These are phyloP conservation scores for Trichopoda pennipes DNA, from an alignment of 2,888 invertebrate species.

Conservation along the genomic window DNA sequence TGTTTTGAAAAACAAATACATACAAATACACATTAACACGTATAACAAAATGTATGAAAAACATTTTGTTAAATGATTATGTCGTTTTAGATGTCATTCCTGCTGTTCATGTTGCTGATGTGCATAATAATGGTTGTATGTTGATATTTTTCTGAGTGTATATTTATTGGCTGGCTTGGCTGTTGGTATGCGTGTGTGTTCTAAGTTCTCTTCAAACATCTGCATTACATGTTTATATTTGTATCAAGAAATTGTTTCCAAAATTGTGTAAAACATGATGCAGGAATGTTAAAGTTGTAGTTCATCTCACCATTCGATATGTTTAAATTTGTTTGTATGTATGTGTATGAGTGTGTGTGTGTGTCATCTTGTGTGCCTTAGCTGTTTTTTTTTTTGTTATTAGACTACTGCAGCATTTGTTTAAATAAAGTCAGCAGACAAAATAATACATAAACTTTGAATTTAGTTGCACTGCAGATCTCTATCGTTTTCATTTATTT, in stretches of 20 bases:
- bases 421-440: constrained; percentile 34
- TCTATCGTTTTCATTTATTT: background rate
- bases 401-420: constrained; percentile 58
- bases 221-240: constrained; percentile 64
- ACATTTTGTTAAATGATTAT: constrained; percentile 49
- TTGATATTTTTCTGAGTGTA: constrained; percentile 17
- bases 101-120: constrained; percentile 44
- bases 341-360: constrained; percentile 1
- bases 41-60: constrained; percentile 1
- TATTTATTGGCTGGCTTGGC: constrained; percentile 3
- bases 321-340: constrained; percentile 1
- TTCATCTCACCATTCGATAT: background rate
- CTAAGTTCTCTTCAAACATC: constrained; percentile 52
- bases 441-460: constrained; percentile 20
- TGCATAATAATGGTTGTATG: background rate
- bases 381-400: constrained; percentile 24
- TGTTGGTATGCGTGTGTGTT: constrained; percentile 2
- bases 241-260: constrained; percentile 59
- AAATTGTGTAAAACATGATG: constrained; percentile 67
- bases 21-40: background rate
- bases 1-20: background rate
- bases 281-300: constrained; percentile 66
- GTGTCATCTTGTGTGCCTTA: background rate
- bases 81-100: constrained; percentile 35
- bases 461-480: constrained; percentile 52